phyloP scores from a whole-genome alignment of 2,888 invertebrate genomes.

The Lycia hirtaria region DNA sequence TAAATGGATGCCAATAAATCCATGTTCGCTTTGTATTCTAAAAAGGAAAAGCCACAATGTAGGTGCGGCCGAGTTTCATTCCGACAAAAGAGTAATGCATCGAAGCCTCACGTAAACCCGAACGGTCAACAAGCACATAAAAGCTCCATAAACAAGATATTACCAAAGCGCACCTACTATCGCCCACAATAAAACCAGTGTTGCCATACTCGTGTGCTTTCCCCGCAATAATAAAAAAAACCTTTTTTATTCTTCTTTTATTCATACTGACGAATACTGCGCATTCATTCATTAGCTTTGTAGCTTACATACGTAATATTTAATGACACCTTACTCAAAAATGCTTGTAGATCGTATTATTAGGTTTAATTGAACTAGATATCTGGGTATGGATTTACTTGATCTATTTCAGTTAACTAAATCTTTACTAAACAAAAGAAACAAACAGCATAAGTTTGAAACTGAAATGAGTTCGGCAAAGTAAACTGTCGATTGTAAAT shows the following conservation, averaged over 20 bases:
- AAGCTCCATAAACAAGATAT: slow-evolving; percentile 33
- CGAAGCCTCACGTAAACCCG: slow-evolving; percentile 16
- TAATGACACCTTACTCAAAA: no score
- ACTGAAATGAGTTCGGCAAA: background rate
- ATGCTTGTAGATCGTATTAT: no score
- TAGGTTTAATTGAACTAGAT: background rate
- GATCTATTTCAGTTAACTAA: background rate
- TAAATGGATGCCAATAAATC: background rate
- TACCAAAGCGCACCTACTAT: slow-evolving; percentile 33
- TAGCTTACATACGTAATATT: no score
- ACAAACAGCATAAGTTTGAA: background rate
- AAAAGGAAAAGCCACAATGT: background rate
- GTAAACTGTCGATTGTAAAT: background rate
- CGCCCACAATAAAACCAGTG: slow-evolving; percentile 37
- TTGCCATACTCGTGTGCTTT: background rate
- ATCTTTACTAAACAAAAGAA: background rate
- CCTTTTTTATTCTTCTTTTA: no score
- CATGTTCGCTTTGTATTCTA: background rate
- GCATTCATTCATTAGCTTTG: no score
- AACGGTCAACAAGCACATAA: slow-evolving; percentile 32
- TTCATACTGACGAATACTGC: no score
- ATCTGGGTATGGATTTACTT: background rate
- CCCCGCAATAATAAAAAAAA: no score
- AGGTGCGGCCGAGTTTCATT: slow-evolving; percentile 8
- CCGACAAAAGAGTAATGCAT: slow-evolving; percentile 21